Base-by-base conservation (phyloP, 2,797 vertebrate genomes). In the Thunnus albacares region DNA sequence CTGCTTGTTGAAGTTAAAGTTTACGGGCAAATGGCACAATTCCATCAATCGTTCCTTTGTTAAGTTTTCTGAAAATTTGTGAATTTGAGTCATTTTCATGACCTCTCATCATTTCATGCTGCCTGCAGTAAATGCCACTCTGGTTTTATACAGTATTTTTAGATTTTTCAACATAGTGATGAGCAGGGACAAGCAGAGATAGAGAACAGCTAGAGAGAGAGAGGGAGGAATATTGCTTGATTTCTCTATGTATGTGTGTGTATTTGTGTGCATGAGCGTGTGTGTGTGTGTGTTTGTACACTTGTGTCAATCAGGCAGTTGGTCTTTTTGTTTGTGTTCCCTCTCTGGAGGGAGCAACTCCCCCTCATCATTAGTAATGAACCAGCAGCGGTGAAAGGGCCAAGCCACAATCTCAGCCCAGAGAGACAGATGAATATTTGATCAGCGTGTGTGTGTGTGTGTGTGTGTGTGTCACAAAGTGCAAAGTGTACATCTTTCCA, bases 351-450 rank as follows among this genome's bases (percentile, higher is more conserved):
- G 86, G 75, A 86, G 65, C n/a, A 62, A 52, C 82, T 81, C 79
- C 57, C 75, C 77, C 81, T 85, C 85, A 87, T 90, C 93, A 90
- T 92, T 92, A 92, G 90, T 82, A 82, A 86, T 89, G 88, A 87
- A 89, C 58, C 85, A 87, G 77, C 75, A 81, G 82, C 26, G 51
- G 90, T 84, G 81, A 86, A 80, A 80, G 70, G 85, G 79, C 87
- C 65, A 67, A 79, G 78, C 79, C 84, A 77, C 84, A 83, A 83
- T 77, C 82, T 81, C 65, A 85, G 79, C 84, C 82, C 86, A 83
- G 72, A 73, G 82, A 89, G 82, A 86, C 76, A 67, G 77, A 93
- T 91, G 83, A 91, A 92, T 91, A 91, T 92, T 92, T 93, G 85
- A 93, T 92, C 74, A 83, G 59, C 62, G 75, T 53, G 69, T 68